Evolutionary conservation across 1,140 invertebrate genomes (phyloP).

Genomic region (Stenopsyche tienmushanensis): DNA sequence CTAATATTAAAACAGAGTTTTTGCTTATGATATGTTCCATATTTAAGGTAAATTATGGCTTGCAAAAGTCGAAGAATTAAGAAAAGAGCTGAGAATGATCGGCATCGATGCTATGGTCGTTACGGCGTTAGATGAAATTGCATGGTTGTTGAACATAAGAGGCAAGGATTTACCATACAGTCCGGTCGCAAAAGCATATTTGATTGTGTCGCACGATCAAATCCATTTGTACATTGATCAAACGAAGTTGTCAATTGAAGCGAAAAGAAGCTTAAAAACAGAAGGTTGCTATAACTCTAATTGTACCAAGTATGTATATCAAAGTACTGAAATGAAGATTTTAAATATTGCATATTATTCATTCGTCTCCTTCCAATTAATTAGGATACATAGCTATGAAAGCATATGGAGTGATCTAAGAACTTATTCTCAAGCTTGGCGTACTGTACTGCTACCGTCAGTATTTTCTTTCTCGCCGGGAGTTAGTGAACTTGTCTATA

Average conservation of each 20-base stretch:
- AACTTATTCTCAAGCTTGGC: slow-evolving; percentile 65
- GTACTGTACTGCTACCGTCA: slow-evolving; percentile 69
- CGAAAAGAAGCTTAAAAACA: slow-evolving; percentile 57
- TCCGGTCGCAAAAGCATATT: slow-evolving; percentile 80
- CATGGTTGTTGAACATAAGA: slow-evolving; percentile 94
- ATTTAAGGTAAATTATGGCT: slow-evolving; percentile 62
- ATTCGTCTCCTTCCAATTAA: slow-evolving; percentile 10
- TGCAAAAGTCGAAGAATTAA: slow-evolving; percentile 69
- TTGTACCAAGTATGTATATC: slow-evolving; percentile 63
- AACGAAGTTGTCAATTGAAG: slow-evolving; percentile 58
- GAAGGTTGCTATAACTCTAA: slow-evolving; percentile 62
- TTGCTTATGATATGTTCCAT: slow-evolving; percentile 4
- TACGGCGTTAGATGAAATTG: slow-evolving; percentile 88
- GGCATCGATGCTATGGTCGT: slow-evolving; percentile 78
- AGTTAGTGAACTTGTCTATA: slow-evolving; percentile 74
- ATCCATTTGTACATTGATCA: slow-evolving; percentile 65
- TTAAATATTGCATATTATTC: too few relatives aligned
- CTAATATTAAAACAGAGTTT: neutral
- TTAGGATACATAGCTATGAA: slow-evolving; percentile 69
- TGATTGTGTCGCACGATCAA: slow-evolving; percentile 65
- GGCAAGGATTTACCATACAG: slow-evolving; percentile 87
- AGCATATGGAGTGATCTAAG: slow-evolving; percentile 69
- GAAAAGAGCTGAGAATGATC: slow-evolving; percentile 64
- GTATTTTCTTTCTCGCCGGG: slow-evolving; percentile 70
- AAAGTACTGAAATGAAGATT: neutral